Evolutionary conservation across 2,797 vertebrate species (phyloP), one percentile per base, ranked within the genome.

Genomic region (Hippocampus kuda): DNA sequence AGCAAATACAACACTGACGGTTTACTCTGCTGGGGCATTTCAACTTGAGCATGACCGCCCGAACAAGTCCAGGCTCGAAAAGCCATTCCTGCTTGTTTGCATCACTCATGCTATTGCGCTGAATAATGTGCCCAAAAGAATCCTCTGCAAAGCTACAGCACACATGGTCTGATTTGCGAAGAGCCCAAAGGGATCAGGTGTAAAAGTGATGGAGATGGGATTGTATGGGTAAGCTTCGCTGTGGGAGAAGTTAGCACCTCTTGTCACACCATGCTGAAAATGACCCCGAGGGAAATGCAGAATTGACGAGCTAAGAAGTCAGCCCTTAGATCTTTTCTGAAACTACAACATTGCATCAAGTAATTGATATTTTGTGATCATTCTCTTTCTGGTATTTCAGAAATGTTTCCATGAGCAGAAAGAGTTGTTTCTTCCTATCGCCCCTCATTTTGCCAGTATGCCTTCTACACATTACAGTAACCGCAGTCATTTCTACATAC

Each of bases 61-160:
- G 80, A 84, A 84, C 81, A 59, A 22, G 68, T 83, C 80, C 74
- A 81, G 83, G 84, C 82, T 75, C 77, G 67, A 83, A 80, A 79
- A 77, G 63, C 76, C 77, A 77, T 81, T 82, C 80, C n/a, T 76
- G 75, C 67, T 78, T 75, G 81, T 83, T 80, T 77, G 72, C 83
- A 80, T 82, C 85, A 82, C 20, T 24, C 44, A 34, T 49, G 70
- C 67, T 13, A 12, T 26, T 57, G 54, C 65, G 51, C 71, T 6
- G 68, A 75, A 65, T 63, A 65, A 74, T 24, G 68, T 56, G 71
- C 66, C 62, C 59, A 51, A 67, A 59, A 30, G 66, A 73, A 69
- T 57, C 70, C 18, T 12, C 66, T 0, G 61, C 44, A 0, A 66
- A 53, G 68, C 68, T 27, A 18, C 82, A 82, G 84, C 85, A 86